These are phyloP conservation scores for Pemphredon lugubris DNA, from an alignment of 2,888 invertebrate genomes.

Conservation along the genomic window DNA sequence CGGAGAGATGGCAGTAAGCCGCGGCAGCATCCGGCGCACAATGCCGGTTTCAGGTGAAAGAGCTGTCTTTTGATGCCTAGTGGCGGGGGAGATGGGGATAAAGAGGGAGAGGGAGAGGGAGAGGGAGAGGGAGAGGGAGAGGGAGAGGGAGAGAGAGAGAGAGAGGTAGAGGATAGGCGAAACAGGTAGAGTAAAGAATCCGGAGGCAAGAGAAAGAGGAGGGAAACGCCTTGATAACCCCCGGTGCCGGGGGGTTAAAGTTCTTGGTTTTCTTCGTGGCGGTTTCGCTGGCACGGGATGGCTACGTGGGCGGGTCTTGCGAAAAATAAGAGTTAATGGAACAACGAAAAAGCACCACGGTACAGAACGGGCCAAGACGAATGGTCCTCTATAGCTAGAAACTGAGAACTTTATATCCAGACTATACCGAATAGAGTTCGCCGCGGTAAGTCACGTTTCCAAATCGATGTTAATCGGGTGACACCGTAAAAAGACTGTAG, in stretches of 20 bases:
- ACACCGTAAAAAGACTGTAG: neutral
- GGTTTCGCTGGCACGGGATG: slow-evolving; percentile 57
- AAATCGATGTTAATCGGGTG: slow-evolving; percentile 39
- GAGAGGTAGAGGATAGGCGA: slow-evolving; percentile 12
- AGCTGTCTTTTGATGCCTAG: slow-evolving; percentile 57
- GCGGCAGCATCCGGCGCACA: slow-evolving; percentile 45
- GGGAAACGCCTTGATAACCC: slow-evolving; percentile 59
- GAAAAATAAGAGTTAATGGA: slow-evolving; percentile 74
- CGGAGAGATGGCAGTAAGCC: slow-evolving; percentile 42
- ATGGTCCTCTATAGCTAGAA: slow-evolving; percentile 54
- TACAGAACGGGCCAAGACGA: slow-evolving; percentile 58
- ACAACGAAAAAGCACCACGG: slow-evolving; percentile 63
- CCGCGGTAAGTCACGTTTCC: slow-evolving; percentile 29
- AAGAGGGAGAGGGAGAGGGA: too few relatives aligned
- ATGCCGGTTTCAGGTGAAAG: slow-evolving; percentile 55
- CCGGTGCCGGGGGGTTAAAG: slow-evolving; percentile 65
- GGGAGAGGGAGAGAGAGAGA: too few relatives aligned
- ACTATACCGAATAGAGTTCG: slow-evolving; percentile 36
- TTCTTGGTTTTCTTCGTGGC: slow-evolving; percentile 64
- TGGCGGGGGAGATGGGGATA: too few relatives aligned
- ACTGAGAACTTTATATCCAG: slow-evolving; percentile 55
- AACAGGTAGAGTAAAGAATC: slow-evolving; percentile 6
- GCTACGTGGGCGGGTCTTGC: slow-evolving; percentile 52
- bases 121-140: too few relatives aligned
- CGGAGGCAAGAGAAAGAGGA: slow-evolving; percentile 3